Conservation (phyloP, 2,113 vertebrate genomes). For the Mesoclemmys tuberculata region DNA sequence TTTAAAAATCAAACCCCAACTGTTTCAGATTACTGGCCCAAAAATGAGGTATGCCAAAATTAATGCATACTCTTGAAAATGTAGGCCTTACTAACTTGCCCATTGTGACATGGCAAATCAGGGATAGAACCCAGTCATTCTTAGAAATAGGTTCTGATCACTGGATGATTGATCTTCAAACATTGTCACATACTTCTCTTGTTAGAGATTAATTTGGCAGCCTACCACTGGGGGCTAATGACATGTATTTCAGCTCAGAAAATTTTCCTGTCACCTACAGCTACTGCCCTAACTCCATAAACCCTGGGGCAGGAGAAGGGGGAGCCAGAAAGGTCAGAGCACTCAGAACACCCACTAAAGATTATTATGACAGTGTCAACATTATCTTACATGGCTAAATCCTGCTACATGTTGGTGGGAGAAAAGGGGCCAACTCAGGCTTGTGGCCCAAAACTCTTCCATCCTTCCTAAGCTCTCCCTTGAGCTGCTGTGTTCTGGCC, state of each 20-base stretch:
- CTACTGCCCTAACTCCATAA: background rate
- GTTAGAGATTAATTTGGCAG: background rate
- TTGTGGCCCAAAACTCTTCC: no score
- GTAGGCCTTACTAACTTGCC: background rate
- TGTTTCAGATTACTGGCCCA: background rate
- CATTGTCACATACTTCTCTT: background rate
- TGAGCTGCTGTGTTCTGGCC: no score
- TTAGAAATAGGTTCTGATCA: background rate
- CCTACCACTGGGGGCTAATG: background rate
- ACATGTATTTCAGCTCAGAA: background rate
- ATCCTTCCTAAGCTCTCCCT: no score
- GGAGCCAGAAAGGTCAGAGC: background rate
- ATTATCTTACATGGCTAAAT: no score
- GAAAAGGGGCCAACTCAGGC: no score
- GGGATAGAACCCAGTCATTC: background rate
- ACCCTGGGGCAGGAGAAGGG: background rate
- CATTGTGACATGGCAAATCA: background rate
- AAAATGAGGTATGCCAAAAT: background rate
- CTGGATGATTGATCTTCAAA: background rate
- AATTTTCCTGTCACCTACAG: background rate
- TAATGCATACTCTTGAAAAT: background rate
- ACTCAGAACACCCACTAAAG: rapidly evolving
- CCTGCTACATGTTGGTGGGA: no score
- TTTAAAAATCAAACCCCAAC: background rate
- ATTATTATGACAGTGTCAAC: background rate